Base-by-base conservation (phyloP, 1,140 invertebrate genomes). In the Camponotus vicinus region DNA sequence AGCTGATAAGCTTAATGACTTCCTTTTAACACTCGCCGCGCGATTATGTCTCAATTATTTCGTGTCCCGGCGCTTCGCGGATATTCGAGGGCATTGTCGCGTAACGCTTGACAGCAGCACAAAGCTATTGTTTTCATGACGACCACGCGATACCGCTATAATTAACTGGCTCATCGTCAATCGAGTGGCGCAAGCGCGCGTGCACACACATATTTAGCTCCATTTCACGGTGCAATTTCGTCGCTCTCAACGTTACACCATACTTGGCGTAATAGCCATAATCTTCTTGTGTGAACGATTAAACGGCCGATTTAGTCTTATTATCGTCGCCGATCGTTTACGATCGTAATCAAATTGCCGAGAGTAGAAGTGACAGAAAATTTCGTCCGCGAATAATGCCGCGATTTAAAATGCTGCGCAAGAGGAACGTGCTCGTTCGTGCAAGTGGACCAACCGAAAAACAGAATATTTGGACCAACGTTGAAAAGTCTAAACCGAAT, bases 81-180 rank as follows among this genome's bases (percentile, higher is more conserved):
- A 89, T 86, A 92, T 93, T 94, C 90, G 89, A 90, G 84, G 92
- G 91, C 91, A 93, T 93, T 94, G 93, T 94, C 92, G 93, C 91
- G 92, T 91, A 91, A 90, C 92, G 92, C 91, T 91, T 92, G 93
- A 93, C 91, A 92, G 90, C 87, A 89, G 89, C 87, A 92, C 92
- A 91, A 91, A 92, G 91, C 92, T 89, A 94, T 94, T 94, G 93
- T 94, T 94, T 93, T 92, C 93, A 77, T 86, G 87, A 89, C 89
- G 86, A 89, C 77, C 70, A 84, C 84, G 79, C 87, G 90, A 92
- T 93, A 93, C 91, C 91, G 90, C 87, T 79, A 90, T 93, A 93
- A 93, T 93, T 93, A 93, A 94, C 93, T 92, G 90, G 86, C 89
- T 89, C 88, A 80, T 42, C 89, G 89, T 86, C 88, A 91, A 92